phyloP scores from a whole-genome alignment of 2,113 vertebrate genomes.

The Raja brachyura region DNA sequence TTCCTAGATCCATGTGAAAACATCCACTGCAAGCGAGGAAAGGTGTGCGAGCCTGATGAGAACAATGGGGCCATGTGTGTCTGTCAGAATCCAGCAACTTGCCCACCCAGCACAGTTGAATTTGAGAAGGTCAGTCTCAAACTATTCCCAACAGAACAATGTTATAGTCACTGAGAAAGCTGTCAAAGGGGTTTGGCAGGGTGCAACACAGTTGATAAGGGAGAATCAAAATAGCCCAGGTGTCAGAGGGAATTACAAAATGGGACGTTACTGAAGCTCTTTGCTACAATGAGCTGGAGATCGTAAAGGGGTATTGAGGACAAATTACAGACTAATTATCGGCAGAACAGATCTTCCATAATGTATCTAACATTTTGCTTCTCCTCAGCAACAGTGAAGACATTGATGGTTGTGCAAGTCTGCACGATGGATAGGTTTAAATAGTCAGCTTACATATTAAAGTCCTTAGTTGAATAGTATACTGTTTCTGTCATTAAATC shows the following conservation, averaged over 20 bases:
- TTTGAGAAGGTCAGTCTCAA: slow-evolving; percentile 81
- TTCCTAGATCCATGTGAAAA: slow-evolving; percentile 81
- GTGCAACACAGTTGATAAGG: neutral
- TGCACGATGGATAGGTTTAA: neutral
- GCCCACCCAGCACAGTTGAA: slow-evolving; percentile 66
- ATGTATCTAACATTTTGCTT: neutral
- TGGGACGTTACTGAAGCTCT: neutral
- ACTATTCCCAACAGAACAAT: neutral
- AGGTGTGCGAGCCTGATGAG: slow-evolving; percentile 91
- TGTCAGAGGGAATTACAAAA: neutral
- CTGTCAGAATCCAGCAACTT: slow-evolving; percentile 90
- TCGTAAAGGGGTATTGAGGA: neutral
- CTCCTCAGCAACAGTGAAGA: neutral
- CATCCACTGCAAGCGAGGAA: slow-evolving; percentile 96
- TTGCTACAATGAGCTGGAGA: neutral
- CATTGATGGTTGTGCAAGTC: neutral
- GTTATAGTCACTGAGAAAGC: neutral
- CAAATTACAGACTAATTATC: neutral
- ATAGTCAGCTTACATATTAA: neutral
- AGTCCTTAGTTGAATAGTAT: neutral
- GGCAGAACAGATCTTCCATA: neutral
- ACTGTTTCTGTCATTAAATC: neutral
- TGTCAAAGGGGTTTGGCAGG: neutral
- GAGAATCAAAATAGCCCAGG: neutral
- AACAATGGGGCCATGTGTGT: slow-evolving; percentile 90